Evolutionary conservation across 2,113 vertebrate genomes (phyloP).

Genomic region (Cavia porcellus): DNA sequence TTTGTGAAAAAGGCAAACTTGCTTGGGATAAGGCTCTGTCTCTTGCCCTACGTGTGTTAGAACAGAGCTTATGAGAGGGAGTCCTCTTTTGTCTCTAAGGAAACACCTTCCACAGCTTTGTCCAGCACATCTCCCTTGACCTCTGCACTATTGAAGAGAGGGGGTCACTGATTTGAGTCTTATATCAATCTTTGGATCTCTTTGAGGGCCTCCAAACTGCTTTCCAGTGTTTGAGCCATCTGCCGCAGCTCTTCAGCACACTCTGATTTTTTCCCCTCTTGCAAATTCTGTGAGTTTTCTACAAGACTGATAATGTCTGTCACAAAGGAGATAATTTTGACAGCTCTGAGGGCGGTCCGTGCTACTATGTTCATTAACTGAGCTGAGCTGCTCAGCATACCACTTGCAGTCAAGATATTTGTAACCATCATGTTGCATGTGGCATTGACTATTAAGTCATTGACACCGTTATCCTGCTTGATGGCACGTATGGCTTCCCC

Average conservation of each 20-base stretch:
- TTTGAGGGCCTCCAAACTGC: neutral
- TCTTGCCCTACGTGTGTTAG: neutral
- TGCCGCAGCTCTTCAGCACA: neutral
- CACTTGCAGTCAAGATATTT: neutral
- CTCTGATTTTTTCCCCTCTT: neutral
- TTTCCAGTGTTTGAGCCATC: neutral
- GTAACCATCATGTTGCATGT: neutral
- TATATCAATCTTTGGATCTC: neutral
- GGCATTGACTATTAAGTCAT: neutral
- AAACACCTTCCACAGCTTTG: neutral
- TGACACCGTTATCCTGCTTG: neutral
- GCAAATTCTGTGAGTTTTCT: neutral
- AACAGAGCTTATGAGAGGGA: neutral
- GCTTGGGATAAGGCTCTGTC: neutral
- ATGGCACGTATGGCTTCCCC: neutral
- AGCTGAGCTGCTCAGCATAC: too few species aligned
- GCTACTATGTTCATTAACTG: neutral
- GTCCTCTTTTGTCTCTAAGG: neutral
- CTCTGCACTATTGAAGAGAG: neutral
- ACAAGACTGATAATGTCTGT: neutral
- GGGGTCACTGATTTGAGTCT: neutral
- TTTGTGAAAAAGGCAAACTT: neutral
- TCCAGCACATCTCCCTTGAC: neutral
- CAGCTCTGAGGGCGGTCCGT: fast-evolving
- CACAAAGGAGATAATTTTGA: neutral